Conservation (phyloP, 2,888 invertebrate genomes). For the Ophioninae sp. region DNA sequence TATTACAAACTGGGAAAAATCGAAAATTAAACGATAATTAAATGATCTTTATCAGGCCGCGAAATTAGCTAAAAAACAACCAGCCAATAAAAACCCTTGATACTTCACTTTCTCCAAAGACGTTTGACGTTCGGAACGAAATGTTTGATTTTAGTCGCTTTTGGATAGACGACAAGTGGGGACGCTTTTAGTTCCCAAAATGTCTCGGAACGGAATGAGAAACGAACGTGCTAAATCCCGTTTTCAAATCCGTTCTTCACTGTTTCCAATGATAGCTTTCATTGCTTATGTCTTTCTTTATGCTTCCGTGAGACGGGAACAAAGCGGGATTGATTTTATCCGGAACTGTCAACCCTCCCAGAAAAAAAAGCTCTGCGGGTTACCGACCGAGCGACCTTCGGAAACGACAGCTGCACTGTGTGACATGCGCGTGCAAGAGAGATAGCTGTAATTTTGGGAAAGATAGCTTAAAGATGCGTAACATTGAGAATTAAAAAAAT, state of each 20-base stretch:
- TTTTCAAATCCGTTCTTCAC: neutral
- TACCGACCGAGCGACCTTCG: neutral
- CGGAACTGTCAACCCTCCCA: neutral
- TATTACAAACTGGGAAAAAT: neutral
- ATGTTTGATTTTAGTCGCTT: neutral
- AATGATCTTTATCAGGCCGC: neutral
- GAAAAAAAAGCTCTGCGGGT: neutral
- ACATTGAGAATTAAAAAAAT: neutral
- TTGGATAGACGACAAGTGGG: neutral
- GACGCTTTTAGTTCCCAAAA: neutral
- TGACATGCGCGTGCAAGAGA: neutral
- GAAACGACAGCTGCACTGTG: neutral
- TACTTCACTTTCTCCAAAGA: neutral
- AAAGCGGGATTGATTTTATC: neutral
- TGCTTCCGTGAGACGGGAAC: neutral
- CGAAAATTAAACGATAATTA: neutral
- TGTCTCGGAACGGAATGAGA: neutral
- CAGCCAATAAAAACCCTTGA: neutral
- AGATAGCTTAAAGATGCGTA: neutral
- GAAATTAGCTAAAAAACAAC: neutral
- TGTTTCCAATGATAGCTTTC: neutral
- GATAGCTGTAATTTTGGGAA: neutral
- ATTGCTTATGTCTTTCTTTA: neutral
- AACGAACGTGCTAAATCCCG: neutral
- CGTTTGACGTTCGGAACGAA: neutral